Base-by-base conservation (phyloP, 2,888 invertebrate species). In the Philaethria dido region DNA sequence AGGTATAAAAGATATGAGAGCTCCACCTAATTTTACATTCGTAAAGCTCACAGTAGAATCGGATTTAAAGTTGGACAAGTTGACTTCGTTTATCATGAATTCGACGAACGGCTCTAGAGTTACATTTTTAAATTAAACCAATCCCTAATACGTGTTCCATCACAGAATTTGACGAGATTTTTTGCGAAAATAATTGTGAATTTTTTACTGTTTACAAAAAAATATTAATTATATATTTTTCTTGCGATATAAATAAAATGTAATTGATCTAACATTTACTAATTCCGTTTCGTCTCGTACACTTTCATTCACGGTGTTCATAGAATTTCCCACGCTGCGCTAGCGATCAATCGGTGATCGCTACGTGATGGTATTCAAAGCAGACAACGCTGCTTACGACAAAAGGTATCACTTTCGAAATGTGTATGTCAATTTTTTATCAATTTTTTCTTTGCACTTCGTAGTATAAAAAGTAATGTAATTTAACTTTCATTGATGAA, bases 321-420 rank as follows among this genome's bases (percentile, higher is more conserved):
- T 52, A 52, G 60, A 20, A 62, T 64, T 70, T 71, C 69, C 69
- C 71, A 71, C 71, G 71, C 45, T 64, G 61, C 52, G 61, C 62
- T 42, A 57, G 60, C 70, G 66, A 69, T 69, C 69, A 66, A 59
- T 66, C 66, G 71, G 62, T 52, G 61, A 45, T 69, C 69, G 62
- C 44, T 42, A 71, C 70, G 70, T 71, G 69, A 69, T 66, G 66
- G 64, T 22, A 69, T 71, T 71, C 69, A 47, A 62, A 70, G 48
- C 61, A 60, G 65, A 62, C 68, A 22, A 52, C 44, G 42, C 57
- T 16, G 29, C 66, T 64, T 66, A 64, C 61, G 61, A 69, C 66
- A 61, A 59, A 57, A 39, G 39, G 18, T 60, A 52, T 60, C 16
- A 29, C 18, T 48, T 42, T 18, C 59, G 16, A 36, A 22, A 48